Percentiles rank a stretch among this genome's conserved stretches.
Evolutionary conservation across 1,140 invertebrate species (phyloP).

Genomic region (Lordiphosa clarofinis): DNA sequence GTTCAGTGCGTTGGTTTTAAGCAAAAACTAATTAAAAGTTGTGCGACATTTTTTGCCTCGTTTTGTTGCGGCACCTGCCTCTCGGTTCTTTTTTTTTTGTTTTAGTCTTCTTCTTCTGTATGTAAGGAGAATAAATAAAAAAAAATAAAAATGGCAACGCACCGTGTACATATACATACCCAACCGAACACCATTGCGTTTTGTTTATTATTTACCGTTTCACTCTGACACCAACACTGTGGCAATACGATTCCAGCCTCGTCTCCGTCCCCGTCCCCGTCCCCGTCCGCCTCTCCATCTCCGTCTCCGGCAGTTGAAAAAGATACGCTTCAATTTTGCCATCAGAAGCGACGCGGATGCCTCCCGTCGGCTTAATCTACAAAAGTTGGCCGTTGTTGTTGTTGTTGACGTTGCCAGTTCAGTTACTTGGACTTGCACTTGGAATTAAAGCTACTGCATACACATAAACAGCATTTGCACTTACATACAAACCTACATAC

Average conservation of each 20-base stretch:
- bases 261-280: background rate
- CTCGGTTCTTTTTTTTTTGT: conserved; percentile 1
- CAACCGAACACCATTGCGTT: conserved; percentile 37
- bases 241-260: conserved; percentile 14
- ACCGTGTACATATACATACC: conserved; percentile 1
- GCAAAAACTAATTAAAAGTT: conserved; percentile 79
- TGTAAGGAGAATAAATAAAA: conserved; percentile 37
- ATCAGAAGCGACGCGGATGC: conserved; percentile 19
- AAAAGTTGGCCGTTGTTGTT: conserved; percentile 37
- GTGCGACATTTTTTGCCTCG: conserved; percentile 64
- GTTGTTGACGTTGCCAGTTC: conserved; percentile 15
- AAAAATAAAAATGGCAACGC: conserved; percentile 30
- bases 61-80: conserved; percentile 50
- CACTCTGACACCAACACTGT: conserved; percentile 44
- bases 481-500: background rate
- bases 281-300: background rate
- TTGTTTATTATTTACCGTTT: conserved; percentile 69
- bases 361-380: conserved; percentile 37
- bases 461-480: conserved; percentile 10
- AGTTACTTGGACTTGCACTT: conserved; percentile 42
- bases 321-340: conserved; percentile 37
- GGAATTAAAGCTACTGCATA: conserved; percentile 16
- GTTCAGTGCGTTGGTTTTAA: conserved; percentile 58
- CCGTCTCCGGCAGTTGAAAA: conserved; percentile 10
- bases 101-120: background rate